phyloP scores from a whole-genome alignment of 2,888 invertebrate species.

The Dascillus cervinus region DNA sequence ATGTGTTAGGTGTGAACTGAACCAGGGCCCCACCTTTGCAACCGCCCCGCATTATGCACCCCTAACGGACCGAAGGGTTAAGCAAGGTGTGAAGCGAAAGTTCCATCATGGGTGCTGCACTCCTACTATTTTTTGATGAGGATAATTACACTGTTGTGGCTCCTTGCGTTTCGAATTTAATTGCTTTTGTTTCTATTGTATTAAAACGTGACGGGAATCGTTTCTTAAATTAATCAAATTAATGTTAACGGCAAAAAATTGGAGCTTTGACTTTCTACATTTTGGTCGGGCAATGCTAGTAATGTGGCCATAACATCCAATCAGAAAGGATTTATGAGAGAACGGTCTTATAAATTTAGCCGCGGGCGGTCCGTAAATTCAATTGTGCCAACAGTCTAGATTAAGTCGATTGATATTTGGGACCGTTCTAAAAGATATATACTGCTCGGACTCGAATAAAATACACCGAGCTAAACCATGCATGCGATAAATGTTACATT shows the following conservation, averaged over 20 bases:
- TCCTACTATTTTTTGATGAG: constrained; percentile 12
- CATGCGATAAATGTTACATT: too few species aligned
- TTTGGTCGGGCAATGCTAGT: constrained; percentile 39
- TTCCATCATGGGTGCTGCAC: constrained; percentile 15
- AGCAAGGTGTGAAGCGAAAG: constrained; percentile 21
- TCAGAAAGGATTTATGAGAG: constrained; percentile 42
- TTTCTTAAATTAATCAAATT: too few species aligned
- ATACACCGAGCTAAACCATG: too few species aligned
- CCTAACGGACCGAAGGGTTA: constrained; percentile 18
- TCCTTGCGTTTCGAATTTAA: constrained; percentile 14
- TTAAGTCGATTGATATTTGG: constrained; percentile 39
- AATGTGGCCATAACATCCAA: constrained; percentile 46
- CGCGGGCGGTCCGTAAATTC: constrained; percentile 42
- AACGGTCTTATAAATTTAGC: constrained; percentile 40
- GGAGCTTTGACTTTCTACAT: constrained; percentile 28
- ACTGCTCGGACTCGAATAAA: too few species aligned
- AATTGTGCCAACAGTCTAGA: constrained; percentile 41
- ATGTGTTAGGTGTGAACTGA: constrained; percentile 20
- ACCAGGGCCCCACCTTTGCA: constrained; percentile 19
- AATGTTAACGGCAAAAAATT: constrained; percentile 3
- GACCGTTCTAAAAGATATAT: constrained; percentile 6
- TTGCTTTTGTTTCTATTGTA: constrained; percentile 13
- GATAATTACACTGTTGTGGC: constrained; percentile 17
- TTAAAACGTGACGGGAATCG: too few species aligned
- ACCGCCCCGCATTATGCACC: constrained; percentile 15